Conservation (phyloP, 1,140 invertebrate genomes). For the Sitodiplosis mosellana region DNA sequence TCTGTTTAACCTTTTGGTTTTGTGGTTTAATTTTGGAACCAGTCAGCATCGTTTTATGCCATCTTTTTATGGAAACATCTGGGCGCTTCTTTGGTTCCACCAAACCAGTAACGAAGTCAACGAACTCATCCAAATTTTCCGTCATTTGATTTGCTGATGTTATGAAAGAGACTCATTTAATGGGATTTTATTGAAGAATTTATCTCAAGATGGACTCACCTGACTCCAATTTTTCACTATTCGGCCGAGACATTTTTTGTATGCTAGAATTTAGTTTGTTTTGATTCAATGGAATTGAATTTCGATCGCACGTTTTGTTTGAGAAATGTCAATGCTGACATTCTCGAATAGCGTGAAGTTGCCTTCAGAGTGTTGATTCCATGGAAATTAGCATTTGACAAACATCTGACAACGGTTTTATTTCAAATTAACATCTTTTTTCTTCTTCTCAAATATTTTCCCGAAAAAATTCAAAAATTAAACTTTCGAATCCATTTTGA, state of each 20-base stretch:
- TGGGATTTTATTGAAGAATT: not conserved
- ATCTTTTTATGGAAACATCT: slow-evolving; percentile 17
- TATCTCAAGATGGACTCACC: not conserved
- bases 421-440: no score
- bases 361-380: no score
- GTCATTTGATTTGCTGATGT: not conserved
- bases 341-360: no score
- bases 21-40: slow-evolving; percentile 28
- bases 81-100: slow-evolving; percentile 14
- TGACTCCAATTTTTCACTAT: not conserved
- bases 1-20: slow-evolving; percentile 18
- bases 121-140: not conserved
- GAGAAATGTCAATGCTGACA: no score
- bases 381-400: no score
- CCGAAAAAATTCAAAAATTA: no score
- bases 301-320: no score
- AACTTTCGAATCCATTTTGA: no score
- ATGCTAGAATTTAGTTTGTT: not conserved
- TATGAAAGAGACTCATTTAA: not conserved
- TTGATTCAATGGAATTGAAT: no score
- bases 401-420: no score
- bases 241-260: not conserved
- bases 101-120: slow-evolving; percentile 15
- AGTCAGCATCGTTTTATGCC: slow-evolving; percentile 20
- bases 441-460: no score